Evolutionary conservation across 2,888 invertebrate species (phyloP).

Genomic region (Galeruca laticollis): DNA sequence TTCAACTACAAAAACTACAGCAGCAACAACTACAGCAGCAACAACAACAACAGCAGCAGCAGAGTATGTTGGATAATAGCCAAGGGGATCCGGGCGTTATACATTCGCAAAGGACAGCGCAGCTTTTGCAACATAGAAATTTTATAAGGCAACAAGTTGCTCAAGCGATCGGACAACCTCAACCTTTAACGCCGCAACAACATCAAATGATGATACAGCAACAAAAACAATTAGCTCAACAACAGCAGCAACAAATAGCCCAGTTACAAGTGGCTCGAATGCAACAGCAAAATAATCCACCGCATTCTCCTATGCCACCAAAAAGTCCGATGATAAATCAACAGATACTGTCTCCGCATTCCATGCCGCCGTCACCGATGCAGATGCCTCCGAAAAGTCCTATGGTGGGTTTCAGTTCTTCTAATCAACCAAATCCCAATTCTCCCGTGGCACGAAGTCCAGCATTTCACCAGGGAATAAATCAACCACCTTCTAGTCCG

Average conservation of each 20-base stretch:
- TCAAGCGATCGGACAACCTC: constrained; percentile 58
- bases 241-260: constrained; percentile 58
- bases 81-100: constrained; percentile 67
- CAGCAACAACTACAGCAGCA: constrained; percentile 55
- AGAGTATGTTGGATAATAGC: constrained; percentile 57
- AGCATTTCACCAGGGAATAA: constrained; percentile 67
- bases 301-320: constrained; percentile 71
- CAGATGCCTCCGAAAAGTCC: constrained; percentile 67
- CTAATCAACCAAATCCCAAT: constrained; percentile 68
- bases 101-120: constrained; percentile 61
- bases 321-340: constrained; percentile 67
- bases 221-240: constrained; percentile 56
- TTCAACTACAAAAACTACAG: constrained; percentile 65
- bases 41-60: constrained; percentile 56
- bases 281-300: constrained; percentile 61
- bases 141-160: constrained; percentile 63
- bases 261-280: constrained; percentile 67
- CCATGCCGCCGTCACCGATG: constrained; percentile 66
- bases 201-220: constrained; percentile 63
- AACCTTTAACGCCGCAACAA: constrained; percentile 61
- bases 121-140: constrained; percentile 62
- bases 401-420: constrained; percentile 56
- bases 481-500: constrained; percentile 68
- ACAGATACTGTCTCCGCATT: constrained; percentile 66
- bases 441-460: constrained; percentile 73